Evolutionary conservation across 1,140 invertebrate genomes (phyloP).

Genomic region (Neelides sp.): DNA sequence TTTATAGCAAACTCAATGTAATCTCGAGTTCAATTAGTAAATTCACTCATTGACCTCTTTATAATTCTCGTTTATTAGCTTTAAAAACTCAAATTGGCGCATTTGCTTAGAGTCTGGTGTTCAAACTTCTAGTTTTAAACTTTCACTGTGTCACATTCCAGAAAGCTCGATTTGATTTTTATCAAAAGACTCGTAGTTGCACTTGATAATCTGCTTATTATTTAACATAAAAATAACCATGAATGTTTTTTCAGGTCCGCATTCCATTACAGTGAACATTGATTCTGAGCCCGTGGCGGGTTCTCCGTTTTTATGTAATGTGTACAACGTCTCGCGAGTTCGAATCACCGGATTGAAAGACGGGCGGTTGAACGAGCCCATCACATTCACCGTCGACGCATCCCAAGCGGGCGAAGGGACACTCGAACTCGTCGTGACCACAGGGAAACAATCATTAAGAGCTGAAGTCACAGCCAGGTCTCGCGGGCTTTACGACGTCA

Average conservation of each 20-base stretch:
- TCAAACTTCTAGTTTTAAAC: too few species aligned
- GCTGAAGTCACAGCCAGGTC: slow-evolving; percentile 69
- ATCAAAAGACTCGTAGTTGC: too few species aligned
- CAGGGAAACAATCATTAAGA: slow-evolving; percentile 54
- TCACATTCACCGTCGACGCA: slow-evolving; percentile 86
- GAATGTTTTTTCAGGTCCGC: slow-evolving; percentile 46
- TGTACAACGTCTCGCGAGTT: slow-evolving; percentile 78
- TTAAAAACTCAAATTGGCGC: too few species aligned
- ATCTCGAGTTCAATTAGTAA: too few species aligned
- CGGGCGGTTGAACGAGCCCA: slow-evolving; percentile 55
- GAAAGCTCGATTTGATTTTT: too few species aligned
- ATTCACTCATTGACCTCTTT: too few species aligned
- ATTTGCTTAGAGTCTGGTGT: too few species aligned
- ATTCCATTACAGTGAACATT: slow-evolving; percentile 64
- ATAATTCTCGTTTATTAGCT: too few species aligned
- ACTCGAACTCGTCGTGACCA: slow-evolving; percentile 84
- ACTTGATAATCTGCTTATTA: slow-evolving; percentile 2
- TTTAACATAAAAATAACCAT: slow-evolving; percentile 9
- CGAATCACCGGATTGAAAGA: slow-evolving; percentile 55
- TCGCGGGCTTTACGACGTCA: slow-evolving; percentile 86
- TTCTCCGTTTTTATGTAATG: slow-evolving; percentile 84
- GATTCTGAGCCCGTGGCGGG: slow-evolving; percentile 71
- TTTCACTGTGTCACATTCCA: too few species aligned
- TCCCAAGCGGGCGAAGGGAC: slow-evolving; percentile 91
- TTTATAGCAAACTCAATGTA: too few species aligned